Conservation (phyloP, 2,113 vertebrate genomes). For the Nannobrachium achirus region DNA sequence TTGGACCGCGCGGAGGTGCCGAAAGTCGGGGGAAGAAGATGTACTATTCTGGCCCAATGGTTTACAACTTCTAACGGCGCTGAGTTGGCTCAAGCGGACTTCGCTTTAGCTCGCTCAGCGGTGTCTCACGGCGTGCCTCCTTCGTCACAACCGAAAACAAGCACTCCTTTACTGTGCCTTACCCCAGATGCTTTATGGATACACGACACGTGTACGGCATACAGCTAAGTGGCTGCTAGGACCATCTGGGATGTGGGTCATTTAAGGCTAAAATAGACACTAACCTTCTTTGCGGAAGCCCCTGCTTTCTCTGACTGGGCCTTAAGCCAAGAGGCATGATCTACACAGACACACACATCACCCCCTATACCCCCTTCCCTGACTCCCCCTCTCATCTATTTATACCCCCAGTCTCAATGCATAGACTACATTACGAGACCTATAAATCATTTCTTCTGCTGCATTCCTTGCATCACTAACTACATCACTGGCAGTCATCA, state of each 20-base stretch:
- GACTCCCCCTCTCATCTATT: conserved; percentile 39
- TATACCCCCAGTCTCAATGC: conserved; percentile 23
- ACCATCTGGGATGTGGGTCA: conserved; percentile 4
- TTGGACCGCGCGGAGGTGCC: too few species aligned
- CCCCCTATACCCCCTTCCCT: background rate
- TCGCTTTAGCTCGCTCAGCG: too few species aligned
- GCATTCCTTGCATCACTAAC: background rate
- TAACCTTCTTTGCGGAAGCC: conserved; percentile 49
- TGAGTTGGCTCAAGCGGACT: too few species aligned
- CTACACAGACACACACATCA: conserved; percentile 42
- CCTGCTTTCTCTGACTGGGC: conserved; percentile 51
- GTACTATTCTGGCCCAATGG: too few species aligned
- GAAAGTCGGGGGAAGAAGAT: too few species aligned
- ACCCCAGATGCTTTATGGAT: too few species aligned
- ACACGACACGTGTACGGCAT: too few species aligned
- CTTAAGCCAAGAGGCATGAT: conserved; percentile 33
- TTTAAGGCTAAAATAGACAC: conserved; percentile 19
- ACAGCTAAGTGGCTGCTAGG: background rate
- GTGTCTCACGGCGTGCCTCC: too few species aligned
- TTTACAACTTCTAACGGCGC: too few species aligned
- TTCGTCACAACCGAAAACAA: too few species aligned
- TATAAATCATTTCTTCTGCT: background rate
- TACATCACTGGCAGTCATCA: background rate
- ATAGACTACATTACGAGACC: background rate
- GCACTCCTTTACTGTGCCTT: too few species aligned